These are phyloP conservation scores for Callopanchax toddi DNA, from an alignment of 2,113 vertebrate species.

Conservation along the genomic window DNA sequence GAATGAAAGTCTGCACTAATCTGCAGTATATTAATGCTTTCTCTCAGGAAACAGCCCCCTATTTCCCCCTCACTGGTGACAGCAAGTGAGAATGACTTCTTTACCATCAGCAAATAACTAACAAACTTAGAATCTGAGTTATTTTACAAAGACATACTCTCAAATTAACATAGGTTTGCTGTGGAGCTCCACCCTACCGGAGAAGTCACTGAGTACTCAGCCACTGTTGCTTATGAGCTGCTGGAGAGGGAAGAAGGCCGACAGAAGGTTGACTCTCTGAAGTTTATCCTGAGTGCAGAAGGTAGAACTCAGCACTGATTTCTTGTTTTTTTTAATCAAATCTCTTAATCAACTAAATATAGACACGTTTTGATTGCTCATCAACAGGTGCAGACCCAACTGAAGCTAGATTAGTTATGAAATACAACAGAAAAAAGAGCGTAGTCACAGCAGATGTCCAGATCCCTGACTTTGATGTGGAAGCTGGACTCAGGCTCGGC, in stretches of 20 bases:
- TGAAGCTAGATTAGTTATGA: slow-evolving; percentile 80
- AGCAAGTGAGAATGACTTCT: slow-evolving; percentile 79
- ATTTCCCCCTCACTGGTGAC: slow-evolving; percentile 87
- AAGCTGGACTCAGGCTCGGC: slow-evolving; percentile 85
- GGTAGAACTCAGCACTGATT: slow-evolving; percentile 75
- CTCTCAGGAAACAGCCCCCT: slow-evolving; percentile 79
- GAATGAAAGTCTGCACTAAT: slow-evolving; percentile 83
- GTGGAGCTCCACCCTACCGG: slow-evolving; percentile 86
- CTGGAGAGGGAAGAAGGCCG: slow-evolving; percentile 72
- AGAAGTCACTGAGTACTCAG: slow-evolving; percentile 86
- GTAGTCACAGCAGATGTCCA: slow-evolving; percentile 82
- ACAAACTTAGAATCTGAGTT: background rate
- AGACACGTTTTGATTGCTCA: background rate
- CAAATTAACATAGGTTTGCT: slow-evolving; percentile 76
- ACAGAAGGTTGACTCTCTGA: slow-evolving; percentile 82
- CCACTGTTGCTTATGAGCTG: slow-evolving; percentile 80
- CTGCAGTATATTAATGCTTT: slow-evolving; percentile 80
- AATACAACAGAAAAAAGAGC: slow-evolving; percentile 83
- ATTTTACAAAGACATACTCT: background rate
- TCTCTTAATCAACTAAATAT: too few relatives aligned
- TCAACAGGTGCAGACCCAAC: slow-evolving; percentile 78
- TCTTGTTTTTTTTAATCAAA: too few relatives aligned
- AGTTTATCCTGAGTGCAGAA: slow-evolving; percentile 83
- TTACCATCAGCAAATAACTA: background rate
- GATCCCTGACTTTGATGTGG: slow-evolving; percentile 84